Conservation (phyloP, 2,888 invertebrate genomes). For the Parascotia fuliginaria region DNA sequence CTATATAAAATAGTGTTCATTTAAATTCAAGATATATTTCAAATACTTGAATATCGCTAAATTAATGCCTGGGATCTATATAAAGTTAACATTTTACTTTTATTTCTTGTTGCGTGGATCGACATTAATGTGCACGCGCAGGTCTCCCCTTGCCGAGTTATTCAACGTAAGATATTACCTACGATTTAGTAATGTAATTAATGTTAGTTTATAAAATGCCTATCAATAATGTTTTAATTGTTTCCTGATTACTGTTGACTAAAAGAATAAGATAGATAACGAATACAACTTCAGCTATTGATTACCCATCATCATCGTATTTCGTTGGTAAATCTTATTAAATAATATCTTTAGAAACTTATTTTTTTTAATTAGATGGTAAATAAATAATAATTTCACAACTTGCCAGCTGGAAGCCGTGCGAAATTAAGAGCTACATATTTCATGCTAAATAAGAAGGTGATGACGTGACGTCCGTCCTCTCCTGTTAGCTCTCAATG, state of each 20-base stretch:
- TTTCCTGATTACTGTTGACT: too few relatives aligned
- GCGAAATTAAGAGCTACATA: slow-evolving; percentile 38
- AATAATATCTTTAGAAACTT: too few relatives aligned
- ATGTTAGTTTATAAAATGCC: too few relatives aligned
- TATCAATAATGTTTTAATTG: too few relatives aligned
- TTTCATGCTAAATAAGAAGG: slow-evolving; percentile 42
- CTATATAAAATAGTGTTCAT: too few relatives aligned
- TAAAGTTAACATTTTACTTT: too few relatives aligned
- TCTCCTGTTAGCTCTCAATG: slow-evolving; percentile 43
- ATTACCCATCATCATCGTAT: too few relatives aligned
- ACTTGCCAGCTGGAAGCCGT: slow-evolving; percentile 30
- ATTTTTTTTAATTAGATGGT: too few relatives aligned
- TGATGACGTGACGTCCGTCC: slow-evolving; percentile 40
- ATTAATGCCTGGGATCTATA: too few relatives aligned
- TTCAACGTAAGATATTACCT: slow-evolving; percentile 43
- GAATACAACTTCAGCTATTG: too few relatives aligned
- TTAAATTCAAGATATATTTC: too few relatives aligned
- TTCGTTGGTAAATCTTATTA: too few relatives aligned
- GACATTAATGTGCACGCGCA: slow-evolving; percentile 41
- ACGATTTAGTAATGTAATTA: slow-evolving; percentile 20
- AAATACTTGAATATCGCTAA: neutral
- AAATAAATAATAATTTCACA: slow-evolving; percentile 32
- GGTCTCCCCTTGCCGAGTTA: slow-evolving; percentile 43
- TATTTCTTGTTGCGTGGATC: slow-evolving; percentile 32
- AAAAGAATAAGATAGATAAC: neutral